These are phyloP conservation scores for Varecia variegata DNA, from an alignment of 2,797 vertebrate genomes.

Conservation along the genomic window DNA sequence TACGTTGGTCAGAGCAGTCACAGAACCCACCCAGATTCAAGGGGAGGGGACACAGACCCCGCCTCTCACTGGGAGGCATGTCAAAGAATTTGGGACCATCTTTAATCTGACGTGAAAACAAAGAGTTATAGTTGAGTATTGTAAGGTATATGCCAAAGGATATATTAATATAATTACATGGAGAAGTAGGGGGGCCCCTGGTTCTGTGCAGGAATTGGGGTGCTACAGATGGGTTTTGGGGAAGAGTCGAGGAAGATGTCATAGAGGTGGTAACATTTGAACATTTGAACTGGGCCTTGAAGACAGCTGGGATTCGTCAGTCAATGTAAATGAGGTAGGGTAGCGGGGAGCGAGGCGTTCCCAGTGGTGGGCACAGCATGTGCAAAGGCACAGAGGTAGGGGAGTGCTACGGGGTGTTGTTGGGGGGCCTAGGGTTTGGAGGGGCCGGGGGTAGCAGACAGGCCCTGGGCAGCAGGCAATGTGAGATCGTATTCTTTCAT, in stretches of 20 bases:
- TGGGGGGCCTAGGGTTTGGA: too few species aligned
- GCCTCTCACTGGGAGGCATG: neutral
- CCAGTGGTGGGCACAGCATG: neutral
- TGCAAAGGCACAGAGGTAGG: neutral
- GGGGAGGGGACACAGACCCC: neutral
- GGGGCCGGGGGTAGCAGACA: neutral
- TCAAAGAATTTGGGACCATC: neutral
- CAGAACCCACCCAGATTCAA: neutral
- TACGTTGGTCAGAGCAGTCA: neutral
- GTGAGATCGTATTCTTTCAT: neutral
- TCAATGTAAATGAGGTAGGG: neutral
- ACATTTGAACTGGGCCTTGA: neutral
- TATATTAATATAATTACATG: too few species aligned
- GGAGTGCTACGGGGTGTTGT: neutral
- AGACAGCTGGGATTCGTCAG: neutral
- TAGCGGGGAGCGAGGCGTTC: neutral
- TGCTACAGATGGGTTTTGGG: neutral
- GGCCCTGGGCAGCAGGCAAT: neutral
- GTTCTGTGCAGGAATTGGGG: rapidly evolving
- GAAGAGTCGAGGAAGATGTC: neutral
- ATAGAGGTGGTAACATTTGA: neutral
- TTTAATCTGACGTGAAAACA: neutral
- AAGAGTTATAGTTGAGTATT: neutral
- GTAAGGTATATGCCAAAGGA: too few species aligned
- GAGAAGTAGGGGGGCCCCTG: neutral